phyloP scores from a whole-genome alignment of 2,113 vertebrate species.

The Heptranchias perlo region DNA sequence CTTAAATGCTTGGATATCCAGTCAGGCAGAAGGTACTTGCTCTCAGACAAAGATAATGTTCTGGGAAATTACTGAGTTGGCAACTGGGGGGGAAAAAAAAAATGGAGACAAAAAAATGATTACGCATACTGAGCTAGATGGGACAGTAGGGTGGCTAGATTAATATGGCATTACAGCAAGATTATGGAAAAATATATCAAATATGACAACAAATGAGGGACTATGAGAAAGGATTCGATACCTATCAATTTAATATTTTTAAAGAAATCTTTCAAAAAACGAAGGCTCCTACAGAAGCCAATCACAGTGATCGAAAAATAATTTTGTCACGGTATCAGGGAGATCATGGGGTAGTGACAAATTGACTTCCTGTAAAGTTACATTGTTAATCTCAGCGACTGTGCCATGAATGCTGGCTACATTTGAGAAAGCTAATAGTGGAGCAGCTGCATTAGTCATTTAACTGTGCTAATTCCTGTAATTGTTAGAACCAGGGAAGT shows the following conservation, averaged over 20 bases:
- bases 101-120: background rate
- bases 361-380: background rate
- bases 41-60: background rate
- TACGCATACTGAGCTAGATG: background rate
- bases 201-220: background rate
- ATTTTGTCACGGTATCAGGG: background rate
- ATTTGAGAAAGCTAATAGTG: background rate
- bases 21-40: background rate
- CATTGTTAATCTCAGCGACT: background rate
- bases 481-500: background rate
- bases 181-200: background rate
- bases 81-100: background rate
- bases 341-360: background rate
- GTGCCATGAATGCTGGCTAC: background rate
- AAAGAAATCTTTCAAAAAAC: background rate
- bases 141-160: background rate
- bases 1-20: background rate
- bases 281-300: background rate
- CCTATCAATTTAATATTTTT: background rate
- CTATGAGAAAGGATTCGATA: background rate
- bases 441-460: background rate
- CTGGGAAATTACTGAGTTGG: background rate
- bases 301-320: background rate
- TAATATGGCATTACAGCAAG: background rate
- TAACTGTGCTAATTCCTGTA: background rate